phyloP scores from a whole-genome alignment of 2,888 invertebrate genomes.

The Rhodophaea formosa region DNA sequence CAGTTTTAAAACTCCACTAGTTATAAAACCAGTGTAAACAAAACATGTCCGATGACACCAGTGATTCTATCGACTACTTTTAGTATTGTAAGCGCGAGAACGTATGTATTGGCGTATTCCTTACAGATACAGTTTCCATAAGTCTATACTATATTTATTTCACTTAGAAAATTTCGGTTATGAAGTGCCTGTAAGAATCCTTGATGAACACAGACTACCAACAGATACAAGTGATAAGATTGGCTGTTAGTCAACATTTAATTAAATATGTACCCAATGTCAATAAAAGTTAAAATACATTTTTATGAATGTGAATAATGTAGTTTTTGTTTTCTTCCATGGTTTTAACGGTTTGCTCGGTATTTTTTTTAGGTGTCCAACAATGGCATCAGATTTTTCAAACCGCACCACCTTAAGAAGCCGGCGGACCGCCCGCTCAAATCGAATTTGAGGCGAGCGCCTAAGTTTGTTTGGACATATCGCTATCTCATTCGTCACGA shows the following conservation, averaged over 20 bases:
- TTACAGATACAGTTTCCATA: conserved; percentile 23
- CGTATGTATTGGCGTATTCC: conserved; percentile 28
- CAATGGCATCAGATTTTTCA: no score
- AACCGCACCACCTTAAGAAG: no score
- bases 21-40: conserved; percentile 28
- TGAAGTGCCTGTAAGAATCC: conserved; percentile 29
- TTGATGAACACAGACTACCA: conserved; percentile 30
- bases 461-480: no score
- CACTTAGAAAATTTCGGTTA: conserved; percentile 28
- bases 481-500: no score
- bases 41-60: conserved; percentile 23
- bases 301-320: conserved; percentile 55
- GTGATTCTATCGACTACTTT: conserved; percentile 35
- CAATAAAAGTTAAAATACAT: conserved; percentile 60
- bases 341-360: no score
- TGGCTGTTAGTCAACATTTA: conserved; percentile 42
- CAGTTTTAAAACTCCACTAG: conserved; percentile 29
- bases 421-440: no score
- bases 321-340: conserved; percentile 27
- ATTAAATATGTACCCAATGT: conserved; percentile 61
- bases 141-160: conserved; percentile 18
- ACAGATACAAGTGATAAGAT: conserved; percentile 38
- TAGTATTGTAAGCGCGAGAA: conserved; percentile 41
- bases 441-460: no score
- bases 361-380: no score